A percentile compares a stretch with the other conserved stretches of the same genome.
Evolutionary conservation across 2,888 invertebrate genomes (phyloP).

Genomic region (Torymus tubicola): DNA sequence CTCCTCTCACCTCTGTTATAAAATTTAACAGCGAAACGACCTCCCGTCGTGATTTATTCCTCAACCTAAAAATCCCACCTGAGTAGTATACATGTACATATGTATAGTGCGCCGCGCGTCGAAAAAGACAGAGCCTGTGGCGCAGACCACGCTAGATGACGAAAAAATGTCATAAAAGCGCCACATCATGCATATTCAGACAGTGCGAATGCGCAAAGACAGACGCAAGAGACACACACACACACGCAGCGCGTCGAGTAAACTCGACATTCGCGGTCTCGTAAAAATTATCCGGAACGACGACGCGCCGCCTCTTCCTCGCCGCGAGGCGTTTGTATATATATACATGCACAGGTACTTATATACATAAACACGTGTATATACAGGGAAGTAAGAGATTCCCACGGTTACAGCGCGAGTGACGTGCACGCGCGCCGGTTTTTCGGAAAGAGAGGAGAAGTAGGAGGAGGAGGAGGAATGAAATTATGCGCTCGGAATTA

Average conservation of each 20-base stretch:
- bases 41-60: too few relatives aligned
- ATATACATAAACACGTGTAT: too few relatives aligned
- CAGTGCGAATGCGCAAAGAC: not conserved
- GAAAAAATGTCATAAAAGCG: slow-evolving; percentile 14
- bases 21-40: too few relatives aligned
- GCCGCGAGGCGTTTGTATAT: too few relatives aligned
- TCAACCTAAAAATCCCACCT: too few relatives aligned
- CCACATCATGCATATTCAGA: slow-evolving; percentile 9
- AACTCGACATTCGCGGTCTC: slow-evolving; percentile 21
- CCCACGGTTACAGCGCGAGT: slow-evolving; percentile 13
- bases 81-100: too few relatives aligned
- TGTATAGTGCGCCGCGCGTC: too few relatives aligned
- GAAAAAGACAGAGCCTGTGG: too few relatives aligned
- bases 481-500: slow-evolving; percentile 65
- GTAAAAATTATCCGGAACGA: slow-evolving; percentile 33
- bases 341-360: too few relatives aligned
- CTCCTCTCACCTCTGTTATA: too few relatives aligned
- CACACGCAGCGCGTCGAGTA: not conserved
- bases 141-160: too few relatives aligned
- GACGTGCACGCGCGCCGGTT: not conserved
- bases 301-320: not conserved
- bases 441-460: not conserved
- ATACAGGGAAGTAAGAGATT: not conserved
- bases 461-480: slow-evolving; percentile 57
- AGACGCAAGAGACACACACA: not conserved